Percentiles rank a stretch among this genome's conserved stretches.
phyloP scores from a whole-genome alignment of 2,888 invertebrate species.

The Dicycla oo region DNA sequence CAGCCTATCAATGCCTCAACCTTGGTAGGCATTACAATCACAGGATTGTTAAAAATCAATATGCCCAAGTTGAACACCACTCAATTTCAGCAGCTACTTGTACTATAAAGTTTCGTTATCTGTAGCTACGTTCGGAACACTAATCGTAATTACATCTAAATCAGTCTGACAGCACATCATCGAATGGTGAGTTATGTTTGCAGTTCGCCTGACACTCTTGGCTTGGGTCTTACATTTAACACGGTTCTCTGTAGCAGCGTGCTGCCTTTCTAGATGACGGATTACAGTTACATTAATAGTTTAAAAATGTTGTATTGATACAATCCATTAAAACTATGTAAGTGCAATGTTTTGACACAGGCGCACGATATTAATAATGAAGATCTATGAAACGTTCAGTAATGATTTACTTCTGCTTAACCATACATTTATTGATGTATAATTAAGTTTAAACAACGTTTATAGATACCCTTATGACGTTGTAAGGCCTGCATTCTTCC shows the following conservation, averaged over 20 bases:
- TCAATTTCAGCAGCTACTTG: background rate
- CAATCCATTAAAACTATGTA: too few species aligned
- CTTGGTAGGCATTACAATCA: background rate
- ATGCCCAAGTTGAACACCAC: too few species aligned
- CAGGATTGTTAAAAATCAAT: background rate
- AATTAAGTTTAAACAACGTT: background rate
- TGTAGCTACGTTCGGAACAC: conserved; percentile 18
- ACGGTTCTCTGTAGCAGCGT: background rate
- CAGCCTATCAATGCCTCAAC: background rate
- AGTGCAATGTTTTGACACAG: background rate
- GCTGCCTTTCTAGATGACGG: background rate
- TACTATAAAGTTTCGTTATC: background rate
- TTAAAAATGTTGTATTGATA: background rate
- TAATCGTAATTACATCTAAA: conserved; percentile 71
- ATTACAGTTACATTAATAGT: background rate
- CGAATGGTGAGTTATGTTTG: conserved; percentile 84
- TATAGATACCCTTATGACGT: background rate
- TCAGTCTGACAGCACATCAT: conserved; percentile 85
- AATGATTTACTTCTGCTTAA: background rate
- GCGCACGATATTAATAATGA: background rate
- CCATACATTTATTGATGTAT: background rate
- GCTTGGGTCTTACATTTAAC: background rate
- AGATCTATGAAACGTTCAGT: background rate
- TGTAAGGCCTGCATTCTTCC: too few species aligned
- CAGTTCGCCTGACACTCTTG: conserved; percentile 33